phyloP scores from a whole-genome alignment of 1,140 invertebrate genomes.

The Prorops nasuta region DNA sequence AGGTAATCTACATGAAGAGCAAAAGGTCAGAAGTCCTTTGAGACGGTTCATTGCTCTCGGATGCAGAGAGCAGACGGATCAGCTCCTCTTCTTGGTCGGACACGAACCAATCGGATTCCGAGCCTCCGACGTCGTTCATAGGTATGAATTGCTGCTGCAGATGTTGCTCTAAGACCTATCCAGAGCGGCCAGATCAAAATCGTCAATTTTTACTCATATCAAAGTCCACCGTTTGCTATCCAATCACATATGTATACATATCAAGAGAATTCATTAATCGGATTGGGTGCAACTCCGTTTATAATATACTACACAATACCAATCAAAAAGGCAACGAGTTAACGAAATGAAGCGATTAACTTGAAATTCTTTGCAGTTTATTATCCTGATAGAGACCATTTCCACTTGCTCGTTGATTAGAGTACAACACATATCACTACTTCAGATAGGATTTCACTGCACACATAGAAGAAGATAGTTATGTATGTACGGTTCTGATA shows the following conservation, averaged over 20 bases:
- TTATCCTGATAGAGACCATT: no score
- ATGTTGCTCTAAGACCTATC: slow-evolving; percentile 50
- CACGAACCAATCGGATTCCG: slow-evolving; percentile 73
- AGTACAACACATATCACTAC: slow-evolving; percentile 6
- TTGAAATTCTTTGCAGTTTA: no score
- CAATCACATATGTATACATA: slow-evolving; percentile 23
- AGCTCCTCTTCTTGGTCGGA: slow-evolving; percentile 82
- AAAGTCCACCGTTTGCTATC: slow-evolving; percentile 42
- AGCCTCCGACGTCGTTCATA: slow-evolving; percentile 57
- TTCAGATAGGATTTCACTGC: slow-evolving; percentile 22
- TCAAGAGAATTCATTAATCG: slow-evolving; percentile 2
- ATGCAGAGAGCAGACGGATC: slow-evolving; percentile 62
- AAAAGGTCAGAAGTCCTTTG: slow-evolving; percentile 52
- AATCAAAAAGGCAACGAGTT: no score
- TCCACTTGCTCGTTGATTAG: no score
- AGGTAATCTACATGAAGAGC: slow-evolving; percentile 41
- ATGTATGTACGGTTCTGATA: neutral
- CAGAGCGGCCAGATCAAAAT: slow-evolving; percentile 46
- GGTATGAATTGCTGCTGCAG: slow-evolving; percentile 49
- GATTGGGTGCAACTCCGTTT: no score
- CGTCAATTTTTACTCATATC: slow-evolving; percentile 42
- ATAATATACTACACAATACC: no score
- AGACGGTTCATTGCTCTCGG: slow-evolving; percentile 46
- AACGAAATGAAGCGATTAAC: no score
- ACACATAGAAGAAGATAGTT: slow-evolving; percentile 16